Base-by-base conservation (phyloP, 2,888 invertebrate genomes). In the Glyphotaelius pellucidus region DNA sequence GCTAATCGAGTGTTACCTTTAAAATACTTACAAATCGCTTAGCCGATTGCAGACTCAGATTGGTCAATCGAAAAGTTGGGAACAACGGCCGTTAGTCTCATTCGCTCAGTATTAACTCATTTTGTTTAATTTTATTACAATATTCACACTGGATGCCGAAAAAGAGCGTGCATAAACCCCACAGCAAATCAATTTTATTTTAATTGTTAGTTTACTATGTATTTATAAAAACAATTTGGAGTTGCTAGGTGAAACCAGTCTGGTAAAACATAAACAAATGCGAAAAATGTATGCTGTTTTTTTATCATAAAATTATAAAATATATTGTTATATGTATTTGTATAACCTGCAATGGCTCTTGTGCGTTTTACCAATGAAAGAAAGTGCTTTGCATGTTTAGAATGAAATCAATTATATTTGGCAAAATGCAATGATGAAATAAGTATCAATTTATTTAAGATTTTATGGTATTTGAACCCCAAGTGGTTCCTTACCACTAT, bases 321-420 rank as follows among this genome's bases (percentile, higher is more conserved):
- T 67, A n/a, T 25, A 67, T 67, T 67, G 7, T 67, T 5, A n/a
- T 67, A n/a, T n/a, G n/a, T n/a, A 67, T 67, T 67, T 67, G 9
- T 67, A 67, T 67, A 67, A 67, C 7, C 67, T 67, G 67, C 67
- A 67, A n/a, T 9, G 67, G 25, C n/a, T 67, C 25, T 67, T 67
- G 67, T 67, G 67, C 67, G 9, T 67, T 67, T 1, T 67, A 67
- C 67, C n/a, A 25, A 67, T 25, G 25, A 67, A 67, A n/a, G 67
- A n/a, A 67, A 67, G 67, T 67, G 67, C 67, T 67, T 67, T 67
- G 67, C 67, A 67, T 67, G 67, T 67, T 67, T 67, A 67, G 67
- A 67, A 67, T 67, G 67, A 67, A 67, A n/a, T 67, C 67, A 9
- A 25, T 67, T 67, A 67, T n/a, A n/a, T 67, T 67, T 67, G 25